phyloP scores from a whole-genome alignment of 2,888 invertebrate genomes.

The Aspidapion aeneum region DNA sequence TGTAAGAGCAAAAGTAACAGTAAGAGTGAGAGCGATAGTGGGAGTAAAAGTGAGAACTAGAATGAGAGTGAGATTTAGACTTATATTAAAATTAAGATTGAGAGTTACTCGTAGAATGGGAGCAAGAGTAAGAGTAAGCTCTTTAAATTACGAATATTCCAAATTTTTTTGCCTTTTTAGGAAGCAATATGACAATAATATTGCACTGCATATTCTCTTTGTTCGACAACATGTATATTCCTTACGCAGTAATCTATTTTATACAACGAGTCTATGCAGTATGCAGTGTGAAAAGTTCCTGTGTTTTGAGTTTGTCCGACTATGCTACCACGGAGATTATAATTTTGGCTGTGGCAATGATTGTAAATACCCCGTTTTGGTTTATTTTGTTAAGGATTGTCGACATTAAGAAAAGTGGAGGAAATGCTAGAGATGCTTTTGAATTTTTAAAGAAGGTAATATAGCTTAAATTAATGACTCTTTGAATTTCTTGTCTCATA shows the following conservation, averaged over 20 bases:
- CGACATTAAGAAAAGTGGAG: constrained; percentile 67
- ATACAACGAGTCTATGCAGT: constrained; percentile 73
- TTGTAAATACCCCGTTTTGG: constrained; percentile 67
- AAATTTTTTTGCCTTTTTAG: constrained; percentile 48
- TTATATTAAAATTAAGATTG: too few species aligned
- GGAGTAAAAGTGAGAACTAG: too few species aligned
- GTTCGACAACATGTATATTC: constrained; percentile 75
- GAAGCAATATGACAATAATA: constrained; percentile 62
- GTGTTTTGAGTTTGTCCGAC: constrained; percentile 58
- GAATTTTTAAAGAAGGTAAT: constrained; percentile 43
- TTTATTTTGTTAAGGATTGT: constrained; percentile 60
- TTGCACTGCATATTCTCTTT: constrained; percentile 72
- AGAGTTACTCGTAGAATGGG: too few species aligned
- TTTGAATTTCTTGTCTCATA: too few species aligned
- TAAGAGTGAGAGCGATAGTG: too few species aligned
- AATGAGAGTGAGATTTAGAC: too few species aligned
- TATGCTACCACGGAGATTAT: constrained; percentile 72
- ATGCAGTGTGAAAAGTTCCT: constrained; percentile 66
- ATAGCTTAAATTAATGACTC: too few species aligned
- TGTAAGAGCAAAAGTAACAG: too few species aligned
- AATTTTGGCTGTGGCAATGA: constrained; percentile 61
- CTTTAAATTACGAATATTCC: too few species aligned
- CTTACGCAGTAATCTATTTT: constrained; percentile 79
- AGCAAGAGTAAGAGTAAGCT: too few species aligned
- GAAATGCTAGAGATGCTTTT: constrained; percentile 53